Evolutionary conservation across 2,113 vertebrate species (phyloP).

Genomic region (Mionectes macconnelli): DNA sequence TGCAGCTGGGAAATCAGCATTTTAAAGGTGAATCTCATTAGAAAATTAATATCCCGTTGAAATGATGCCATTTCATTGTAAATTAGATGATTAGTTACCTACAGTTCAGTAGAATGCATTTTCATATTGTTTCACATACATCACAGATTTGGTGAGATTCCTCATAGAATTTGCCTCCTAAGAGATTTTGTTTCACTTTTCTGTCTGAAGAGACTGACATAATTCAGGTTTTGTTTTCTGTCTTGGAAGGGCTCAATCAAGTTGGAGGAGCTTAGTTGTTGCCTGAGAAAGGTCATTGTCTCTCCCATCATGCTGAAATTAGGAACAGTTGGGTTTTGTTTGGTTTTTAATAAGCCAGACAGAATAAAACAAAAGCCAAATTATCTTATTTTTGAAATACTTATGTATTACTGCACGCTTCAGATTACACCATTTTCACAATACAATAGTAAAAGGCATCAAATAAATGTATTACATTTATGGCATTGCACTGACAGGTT

Average conservation of each 20-base stretch:
- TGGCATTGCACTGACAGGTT: not conserved
- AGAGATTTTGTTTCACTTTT: constrained; percentile 23
- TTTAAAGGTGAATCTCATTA: not conserved
- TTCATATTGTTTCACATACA: not conserved
- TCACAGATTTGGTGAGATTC: not conserved
- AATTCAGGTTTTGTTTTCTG: constrained; percentile 37
- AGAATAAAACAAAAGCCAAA: not conserved
- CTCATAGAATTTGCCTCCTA: not conserved
- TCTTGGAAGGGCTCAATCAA: constrained; percentile 27
- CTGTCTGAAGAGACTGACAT: not conserved
- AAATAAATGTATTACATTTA: not conserved
- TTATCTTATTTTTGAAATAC: not conserved
- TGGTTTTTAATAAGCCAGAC: not conserved
- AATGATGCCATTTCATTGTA: not conserved
- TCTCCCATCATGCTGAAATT: constrained; percentile 22
- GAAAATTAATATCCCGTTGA: not conserved
- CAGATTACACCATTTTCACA: not conserved
- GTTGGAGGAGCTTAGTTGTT: not conserved
- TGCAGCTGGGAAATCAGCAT: not conserved
- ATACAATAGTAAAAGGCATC: not conserved
- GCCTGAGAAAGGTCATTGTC: constrained; percentile 23
- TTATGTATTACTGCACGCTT: not conserved
- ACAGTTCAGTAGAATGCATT: not conserved
- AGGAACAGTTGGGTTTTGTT: not conserved
- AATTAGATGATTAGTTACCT: not conserved